Evolutionary conservation across 2,888 invertebrate genomes (phyloP), one percentile per base, ranked within the genome.

Genomic region (Eupithecia pulchellata): DNA sequence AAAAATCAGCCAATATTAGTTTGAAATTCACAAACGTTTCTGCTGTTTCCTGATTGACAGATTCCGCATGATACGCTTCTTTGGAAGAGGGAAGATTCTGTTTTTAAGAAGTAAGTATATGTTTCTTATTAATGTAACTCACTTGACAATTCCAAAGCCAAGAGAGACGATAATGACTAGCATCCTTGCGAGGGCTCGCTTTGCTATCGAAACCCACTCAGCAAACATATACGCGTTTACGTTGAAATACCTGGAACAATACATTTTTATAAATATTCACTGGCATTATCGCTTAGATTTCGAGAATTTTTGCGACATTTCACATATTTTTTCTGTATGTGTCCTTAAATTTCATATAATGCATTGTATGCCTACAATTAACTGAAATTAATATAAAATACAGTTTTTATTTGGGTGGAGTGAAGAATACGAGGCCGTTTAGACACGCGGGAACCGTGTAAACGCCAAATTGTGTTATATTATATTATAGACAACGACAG

Each of bases 121-220:
- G 11, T 52, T 52, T 52, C 20, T 25, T 4, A 20, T 52, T 5
- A 11, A 2, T 4, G 52, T 25, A 13, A 64, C 96, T 95, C 86
- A 97, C 97, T 98, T 99, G 77, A 99, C 98, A 81, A 99, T 98
- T 63, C 99, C 99, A 92, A 98, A 99, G 63, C 99, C 99, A 63
- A 99, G 95, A 75, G 98, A 98, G 73, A 99, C 99, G 71, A 99
- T 98, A 71, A 99, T 97, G 77, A 99, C 98, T 68, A 99, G 94
- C 97, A 99, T 98, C 77, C 99, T 95, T 0, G 99, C 98, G 77
- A 99, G 94, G 0, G 98, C 97, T 66, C 99, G 93, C 92, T 99
- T 99, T 11, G 97, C 96, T 83, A 98, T 98, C 0, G 99, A 99
- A 5, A 99, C 96, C 92, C 98, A 96, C 91, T 99, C 99, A 0